phyloP scores from a whole-genome alignment of 1,140 invertebrate genomes.

The Megalonaias nervosa region DNA sequence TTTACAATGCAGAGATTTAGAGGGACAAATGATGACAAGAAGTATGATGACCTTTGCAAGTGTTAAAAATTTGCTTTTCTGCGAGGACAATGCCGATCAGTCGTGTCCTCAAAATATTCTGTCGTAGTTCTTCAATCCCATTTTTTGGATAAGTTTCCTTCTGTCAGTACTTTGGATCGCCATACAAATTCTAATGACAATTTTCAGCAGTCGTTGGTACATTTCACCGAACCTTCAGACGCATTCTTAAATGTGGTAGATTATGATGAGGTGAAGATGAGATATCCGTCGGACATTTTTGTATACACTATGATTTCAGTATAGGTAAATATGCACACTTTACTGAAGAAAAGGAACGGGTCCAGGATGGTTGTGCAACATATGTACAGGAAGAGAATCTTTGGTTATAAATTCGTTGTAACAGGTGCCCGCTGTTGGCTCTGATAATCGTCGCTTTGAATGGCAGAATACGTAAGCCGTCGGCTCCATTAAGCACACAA shows the following conservation, averaged over 20 bases:
- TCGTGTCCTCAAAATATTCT: conserved; percentile 14
- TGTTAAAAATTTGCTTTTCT: conserved; percentile 9
- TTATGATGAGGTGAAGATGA: conserved; percentile 13
- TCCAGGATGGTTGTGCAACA: conserved; percentile 15
- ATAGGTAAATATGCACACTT: conserved; percentile 11
- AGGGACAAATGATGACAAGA: conserved; percentile 6
- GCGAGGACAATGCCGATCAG: conserved; percentile 14
- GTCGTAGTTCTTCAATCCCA: background rate
- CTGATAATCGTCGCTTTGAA: conserved; percentile 8
- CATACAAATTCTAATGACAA: background rate
- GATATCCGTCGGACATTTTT: conserved; percentile 19
- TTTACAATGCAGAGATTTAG: conserved; percentile 3
- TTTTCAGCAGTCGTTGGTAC: conserved; percentile 7
- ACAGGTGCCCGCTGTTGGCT: conserved; percentile 5
- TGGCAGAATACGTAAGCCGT: conserved; percentile 16
- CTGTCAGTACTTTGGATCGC: conserved; percentile 1
- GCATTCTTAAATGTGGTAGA: conserved; percentile 14
- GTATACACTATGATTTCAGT: conserved; percentile 18
- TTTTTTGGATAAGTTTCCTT: background rate
- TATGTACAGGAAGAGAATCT: conserved; percentile 12
- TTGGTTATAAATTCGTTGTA: background rate
- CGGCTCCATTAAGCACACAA: conserved; percentile 6
- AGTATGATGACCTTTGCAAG: conserved; percentile 4
- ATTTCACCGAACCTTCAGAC: background rate
- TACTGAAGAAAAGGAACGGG: conserved; percentile 5